A percentile compares a stretch with the other conserved stretches of the same genome.
Conservation (phyloP, 1,140 invertebrate genomes). For the Orussus abietinus region DNA sequence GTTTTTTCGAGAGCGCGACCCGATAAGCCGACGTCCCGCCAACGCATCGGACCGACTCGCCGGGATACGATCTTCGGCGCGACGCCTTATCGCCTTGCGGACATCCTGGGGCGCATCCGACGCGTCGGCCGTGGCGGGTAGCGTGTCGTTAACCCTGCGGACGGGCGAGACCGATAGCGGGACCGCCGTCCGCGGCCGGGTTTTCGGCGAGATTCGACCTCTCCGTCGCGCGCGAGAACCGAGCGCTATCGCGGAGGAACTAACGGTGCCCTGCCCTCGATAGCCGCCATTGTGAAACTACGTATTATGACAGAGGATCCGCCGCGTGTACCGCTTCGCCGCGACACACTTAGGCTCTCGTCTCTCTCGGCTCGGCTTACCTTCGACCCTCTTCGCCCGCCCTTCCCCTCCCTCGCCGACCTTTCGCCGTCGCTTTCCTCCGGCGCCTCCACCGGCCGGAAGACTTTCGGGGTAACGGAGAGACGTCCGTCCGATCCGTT, state of each 20-base stretch:
- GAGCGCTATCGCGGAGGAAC: slow-evolving; percentile 27
- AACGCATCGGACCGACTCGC: too few species aligned
- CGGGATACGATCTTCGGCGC: slow-evolving; percentile 28
- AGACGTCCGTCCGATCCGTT: too few species aligned
- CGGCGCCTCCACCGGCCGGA: too few species aligned
- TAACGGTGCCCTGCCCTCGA: slow-evolving; percentile 52
- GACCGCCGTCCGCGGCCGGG: background rate
- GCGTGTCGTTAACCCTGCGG: slow-evolving; percentile 35
- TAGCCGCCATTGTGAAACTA: slow-evolving; percentile 51
- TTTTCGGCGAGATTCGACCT: slow-evolving; percentile 2
- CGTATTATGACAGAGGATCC: slow-evolving; percentile 45
- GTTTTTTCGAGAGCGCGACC: background rate
- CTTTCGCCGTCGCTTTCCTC: slow-evolving; percentile 8
- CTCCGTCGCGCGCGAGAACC: slow-evolving; percentile 17
- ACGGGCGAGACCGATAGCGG: background rate
- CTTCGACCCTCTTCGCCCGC: slow-evolving; percentile 21
- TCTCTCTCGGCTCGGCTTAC: slow-evolving; percentile 27
- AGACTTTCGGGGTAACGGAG: too few species aligned
- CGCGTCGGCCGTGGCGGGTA: slow-evolving; percentile 4
- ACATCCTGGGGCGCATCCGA: slow-evolving; percentile 32
- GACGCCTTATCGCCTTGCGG: slow-evolving; percentile 32
- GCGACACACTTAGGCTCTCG: slow-evolving; percentile 42
- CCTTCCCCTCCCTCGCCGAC: slow-evolving; percentile 6
- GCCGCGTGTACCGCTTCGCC: slow-evolving; percentile 46
- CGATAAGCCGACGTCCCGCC: background rate